Evolutionary conservation across 2,113 vertebrate species (phyloP).

Genomic region (Centropristis striata): DNA sequence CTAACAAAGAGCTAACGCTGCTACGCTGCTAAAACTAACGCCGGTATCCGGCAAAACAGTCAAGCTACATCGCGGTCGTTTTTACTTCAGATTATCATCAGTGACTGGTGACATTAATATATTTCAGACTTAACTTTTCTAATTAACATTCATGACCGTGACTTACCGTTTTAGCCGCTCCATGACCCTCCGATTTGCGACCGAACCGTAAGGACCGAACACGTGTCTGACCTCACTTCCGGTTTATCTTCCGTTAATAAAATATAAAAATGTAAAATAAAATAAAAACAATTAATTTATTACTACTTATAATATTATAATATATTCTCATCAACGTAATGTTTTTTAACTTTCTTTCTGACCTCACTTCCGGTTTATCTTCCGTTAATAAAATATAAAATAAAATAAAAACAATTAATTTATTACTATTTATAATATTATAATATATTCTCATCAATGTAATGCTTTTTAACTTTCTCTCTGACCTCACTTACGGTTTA

Average conservation of each 20-base stretch:
- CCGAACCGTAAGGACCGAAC: background rate
- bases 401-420: too few species aligned
- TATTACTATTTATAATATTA: too few species aligned
- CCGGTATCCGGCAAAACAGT: background rate
- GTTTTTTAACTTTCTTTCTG: too few species aligned
- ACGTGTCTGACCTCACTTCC: conserved; percentile 1
- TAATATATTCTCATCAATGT: too few species aligned
- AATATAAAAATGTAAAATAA: background rate
- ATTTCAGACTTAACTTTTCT: background rate
- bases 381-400: background rate
- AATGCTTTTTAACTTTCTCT: too few species aligned
- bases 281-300: too few species aligned
- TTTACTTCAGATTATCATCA: background rate
- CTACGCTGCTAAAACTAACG: background rate
- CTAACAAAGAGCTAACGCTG: background rate
- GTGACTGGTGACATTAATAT: background rate
- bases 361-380: background rate
- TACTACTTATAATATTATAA: too few species aligned
- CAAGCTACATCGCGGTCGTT: too few species aligned
- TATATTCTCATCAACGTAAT: too few species aligned
- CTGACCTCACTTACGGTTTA: background rate
- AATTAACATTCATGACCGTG: background rate
- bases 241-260: background rate
- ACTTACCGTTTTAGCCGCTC: background rate
- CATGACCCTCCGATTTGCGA: fast-evolving